Evolutionary conservation across 2,797 vertebrate genomes (phyloP), one percentile per base, ranked within the genome.

Genomic region (Semotilus atromaculatus): DNA sequence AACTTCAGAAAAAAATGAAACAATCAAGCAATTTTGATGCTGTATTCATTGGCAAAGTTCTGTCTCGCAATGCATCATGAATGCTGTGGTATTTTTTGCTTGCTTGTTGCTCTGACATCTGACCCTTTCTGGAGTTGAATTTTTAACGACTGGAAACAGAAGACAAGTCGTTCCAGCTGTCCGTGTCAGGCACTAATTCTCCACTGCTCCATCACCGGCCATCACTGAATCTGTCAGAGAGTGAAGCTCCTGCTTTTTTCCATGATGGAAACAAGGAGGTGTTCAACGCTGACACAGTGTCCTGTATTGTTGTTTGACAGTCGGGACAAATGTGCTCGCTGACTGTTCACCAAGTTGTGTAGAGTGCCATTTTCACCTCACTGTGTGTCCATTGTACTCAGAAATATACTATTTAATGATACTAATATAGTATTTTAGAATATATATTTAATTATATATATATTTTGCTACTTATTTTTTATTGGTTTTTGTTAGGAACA

Each of bases 141-240:
- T 91, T 93, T 94, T 95, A 92, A 95, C 88, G 87, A 91, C 86
- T 77, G 79, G 93, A 93, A 95, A 95, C 89, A 86, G 19, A 89
- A 95, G 89, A 91, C 36, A 68, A 53, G 70, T 64, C 78, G 80
- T 89, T 80, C 82, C 21, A 55, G 78, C 82, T 70, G 85, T 86
- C 82, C 23, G 88, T 89, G 85, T 86, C 90, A 87, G 89, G 79
- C 86, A 62, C 86, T 36, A 81, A 85, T 86, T 80, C 84, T 87
- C 64, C 31, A 36, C 62, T 34, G 7, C 64, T 67, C 85, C 83
- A 85, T 85, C 86, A 67, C 64, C 5, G 19, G 23, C 11, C 60
- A 83, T 80, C 76, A 60, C 83, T 85, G 87, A 55, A 70, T 85
- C 60, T 48, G 67, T 53, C 45, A 38, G 36, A 71, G 76, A 77